Evolutionary conservation across 2,113 vertebrate species (phyloP).

Genomic region (Pimephales promelas): DNA sequence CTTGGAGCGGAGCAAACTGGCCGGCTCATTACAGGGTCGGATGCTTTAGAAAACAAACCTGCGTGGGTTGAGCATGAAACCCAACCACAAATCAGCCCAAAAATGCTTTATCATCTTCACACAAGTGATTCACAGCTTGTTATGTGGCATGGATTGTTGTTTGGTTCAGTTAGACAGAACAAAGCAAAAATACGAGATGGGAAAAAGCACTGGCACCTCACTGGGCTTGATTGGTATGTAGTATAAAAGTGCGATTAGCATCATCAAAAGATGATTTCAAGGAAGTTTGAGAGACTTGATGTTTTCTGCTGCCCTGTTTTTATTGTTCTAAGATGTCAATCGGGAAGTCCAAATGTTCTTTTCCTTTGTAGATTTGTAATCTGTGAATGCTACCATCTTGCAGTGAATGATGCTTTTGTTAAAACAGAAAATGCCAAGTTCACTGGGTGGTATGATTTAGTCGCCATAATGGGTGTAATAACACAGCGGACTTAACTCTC

Average conservation of each 20-base stretch:
- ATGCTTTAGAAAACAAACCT: slow-evolving; percentile 41
- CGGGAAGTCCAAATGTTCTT: neutral
- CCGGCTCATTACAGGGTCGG: slow-evolving; percentile 35
- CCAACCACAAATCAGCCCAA: neutral
- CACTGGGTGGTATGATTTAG: slow-evolving; percentile 43
- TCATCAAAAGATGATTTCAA: slow-evolving; percentile 24
- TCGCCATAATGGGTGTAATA: slow-evolving; percentile 38
- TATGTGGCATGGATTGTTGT: neutral
- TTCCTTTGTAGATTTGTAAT: slow-evolving; percentile 42
- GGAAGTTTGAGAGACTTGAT: neutral
- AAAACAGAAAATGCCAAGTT: slow-evolving; percentile 28
- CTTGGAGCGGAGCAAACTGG: neutral
- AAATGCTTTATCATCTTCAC: neutral
- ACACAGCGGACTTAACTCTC: slow-evolving; percentile 17
- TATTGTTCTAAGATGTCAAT: slow-evolving; percentile 38
- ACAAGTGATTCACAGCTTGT: slow-evolving; percentile 5
- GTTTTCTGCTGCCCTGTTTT: neutral
- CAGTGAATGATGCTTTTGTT: slow-evolving; percentile 31
- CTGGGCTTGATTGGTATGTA: slow-evolving; percentile 6
- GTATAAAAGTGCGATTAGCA: slow-evolving; percentile 17
- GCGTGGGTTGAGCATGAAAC: slow-evolving; percentile 7
- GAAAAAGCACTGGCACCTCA: slow-evolving; percentile 2
- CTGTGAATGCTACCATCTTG: slow-evolving; percentile 36
- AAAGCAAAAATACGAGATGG: neutral
- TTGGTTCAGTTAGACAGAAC: slow-evolving; percentile 20